Base-by-base conservation (phyloP, 2,797 vertebrate genomes). In the Xerus rutilus region DNA sequence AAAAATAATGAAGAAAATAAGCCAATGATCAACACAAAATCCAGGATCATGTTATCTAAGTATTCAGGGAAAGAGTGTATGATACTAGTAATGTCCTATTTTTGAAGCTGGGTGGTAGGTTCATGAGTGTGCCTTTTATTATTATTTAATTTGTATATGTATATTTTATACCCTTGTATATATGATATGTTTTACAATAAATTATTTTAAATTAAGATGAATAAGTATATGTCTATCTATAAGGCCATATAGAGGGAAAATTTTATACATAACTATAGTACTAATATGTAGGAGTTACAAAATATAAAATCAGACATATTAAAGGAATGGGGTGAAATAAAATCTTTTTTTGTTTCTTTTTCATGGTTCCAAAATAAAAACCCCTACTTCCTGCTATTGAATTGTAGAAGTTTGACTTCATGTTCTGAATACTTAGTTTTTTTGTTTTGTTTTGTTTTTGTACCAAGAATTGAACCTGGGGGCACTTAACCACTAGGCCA, bases 241-340 rank as follows among this genome's bases (percentile, higher is more conserved):
- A 52, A 87, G 18, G 13, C 62, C 39, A 79, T 76, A 49, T 43
- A 47, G 49, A 84, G 32, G 21, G 57, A 8, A 25, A 92, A 49
- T 78, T 87, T 93, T 92, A 87, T 69, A 78, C 0, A 15, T 67
- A 87, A 72, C 1, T 70, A 70, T 21, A 54, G 1, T 54, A 70
- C 12, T 88, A 89, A 62, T 62, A 77, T 47, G 18, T 84, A 89
- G n/a, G 12, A 89, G 76, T 69, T 92, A 72, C 30, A 78, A 82
- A 92, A 76, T 28, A 87, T 62, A 89, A 86, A 93, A 91, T 43
- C 35, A 90, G n/a, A 74, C 39, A 82, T 89, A 69, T 91, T 91
- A 20, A 76, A 86, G 67, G 45, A 45, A 39, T 67, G 13, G 14
- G 18, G 5, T 69, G 78, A 93, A 87, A 81, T 76, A 59, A 95